Base-by-base conservation (phyloP, 2,888 invertebrate genomes). In the Linnaemya vulpina region DNA sequence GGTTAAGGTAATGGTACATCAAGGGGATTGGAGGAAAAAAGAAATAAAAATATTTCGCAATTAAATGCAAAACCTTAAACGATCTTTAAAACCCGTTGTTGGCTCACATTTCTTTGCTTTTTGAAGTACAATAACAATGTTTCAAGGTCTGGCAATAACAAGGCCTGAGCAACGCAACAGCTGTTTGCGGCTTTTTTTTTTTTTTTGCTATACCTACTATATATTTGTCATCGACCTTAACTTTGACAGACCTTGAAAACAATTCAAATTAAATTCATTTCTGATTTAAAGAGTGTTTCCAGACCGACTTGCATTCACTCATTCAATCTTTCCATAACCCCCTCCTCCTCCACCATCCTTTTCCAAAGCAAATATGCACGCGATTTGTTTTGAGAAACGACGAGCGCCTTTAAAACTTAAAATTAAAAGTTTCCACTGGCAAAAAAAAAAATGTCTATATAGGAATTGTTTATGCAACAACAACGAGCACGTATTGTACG, bases 341-440 rank as follows among this genome's bases (percentile, higher is more conserved):
- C 55, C 77, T 77, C 73, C 71, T 71, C 58, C 55, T 51, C 76
- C 65, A 46, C 40, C 46, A 76, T 53, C 35, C 4, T 35, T 8
- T 35, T 35, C 40, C 1, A 71, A 62, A 65, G 46, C 40, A 58
- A 60, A 81, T 46, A 68, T 40, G 80, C 84, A 85, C 84, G 84
- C 84, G 84, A 85, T 78, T 75, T 81, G 22, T 17, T 49, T 46
- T 38, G 53, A 74, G 53, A 74, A 63, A 78, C 13, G 38, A 30
- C 30, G 5, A 30, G 60, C 67, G 38, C 30, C 63, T 68, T 46
- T 3, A 3, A 22, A 79, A 65, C 40, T 22, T 11, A 65, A 79
- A 62, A 43, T 25, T n/a, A 40, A 58, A 78, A 67, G 35, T 38
- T 53, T 68, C 22, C 15, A 20, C 5, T 17, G 7, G 2, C n/a